phyloP scores from a whole-genome alignment of 2,113 vertebrate species.

The Dipodomys merriami region DNA sequence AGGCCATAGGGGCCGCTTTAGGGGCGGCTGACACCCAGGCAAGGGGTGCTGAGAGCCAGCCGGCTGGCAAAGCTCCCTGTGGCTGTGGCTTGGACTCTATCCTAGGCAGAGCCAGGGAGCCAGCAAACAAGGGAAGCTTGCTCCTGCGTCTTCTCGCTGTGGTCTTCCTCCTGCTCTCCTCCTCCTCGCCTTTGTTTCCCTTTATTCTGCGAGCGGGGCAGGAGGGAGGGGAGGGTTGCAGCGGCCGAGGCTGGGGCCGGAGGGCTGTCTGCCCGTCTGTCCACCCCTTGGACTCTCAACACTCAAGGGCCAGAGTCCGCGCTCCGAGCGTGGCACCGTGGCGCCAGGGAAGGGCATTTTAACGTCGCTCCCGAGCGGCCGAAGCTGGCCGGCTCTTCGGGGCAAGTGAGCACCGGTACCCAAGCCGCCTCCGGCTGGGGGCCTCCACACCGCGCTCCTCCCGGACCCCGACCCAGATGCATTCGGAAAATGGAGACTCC shows the following conservation, averaged over 20 bases:
- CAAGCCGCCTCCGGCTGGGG: background rate
- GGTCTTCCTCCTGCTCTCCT: background rate
- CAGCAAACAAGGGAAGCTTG: background rate
- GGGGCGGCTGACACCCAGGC: background rate
- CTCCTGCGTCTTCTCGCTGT: slow-evolving; percentile 43
- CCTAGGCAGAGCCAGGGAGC: background rate
- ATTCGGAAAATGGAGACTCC: slow-evolving; percentile 68
- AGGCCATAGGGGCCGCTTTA: fast-evolving
- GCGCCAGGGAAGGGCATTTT: slow-evolving; percentile 75
- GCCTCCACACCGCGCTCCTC: background rate
- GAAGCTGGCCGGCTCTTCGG: background rate
- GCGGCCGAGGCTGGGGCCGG: background rate
- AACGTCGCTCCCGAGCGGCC: slow-evolving; percentile 77
- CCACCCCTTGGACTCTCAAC: background rate
- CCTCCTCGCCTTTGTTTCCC: slow-evolving; percentile 59
- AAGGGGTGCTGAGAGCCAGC: background rate
- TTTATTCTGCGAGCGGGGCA: background rate
- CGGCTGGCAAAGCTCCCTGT: background rate
- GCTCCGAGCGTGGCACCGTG: slow-evolving; percentile 56
- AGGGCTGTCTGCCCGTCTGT: background rate
- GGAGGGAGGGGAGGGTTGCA: background rate
- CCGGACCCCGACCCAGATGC: background rate
- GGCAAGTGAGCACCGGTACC: background rate
- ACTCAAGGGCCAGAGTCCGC: background rate
- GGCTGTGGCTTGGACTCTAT: background rate